Evolutionary conservation across 2,113 vertebrate species (phyloP), one percentile per base, ranked within the genome.

Genomic region (Caranx melampygus): DNA sequence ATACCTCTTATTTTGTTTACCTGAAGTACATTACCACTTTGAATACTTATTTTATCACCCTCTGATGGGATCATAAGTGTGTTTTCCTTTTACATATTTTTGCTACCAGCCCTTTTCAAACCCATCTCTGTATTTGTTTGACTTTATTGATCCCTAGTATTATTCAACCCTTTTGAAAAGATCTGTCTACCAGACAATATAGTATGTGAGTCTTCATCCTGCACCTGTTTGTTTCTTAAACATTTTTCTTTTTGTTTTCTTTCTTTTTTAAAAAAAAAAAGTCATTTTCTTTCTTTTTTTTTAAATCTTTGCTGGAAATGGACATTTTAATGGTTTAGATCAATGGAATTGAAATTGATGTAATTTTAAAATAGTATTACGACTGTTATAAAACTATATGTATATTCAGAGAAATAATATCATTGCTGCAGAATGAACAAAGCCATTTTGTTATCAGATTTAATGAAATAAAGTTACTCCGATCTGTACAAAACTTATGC

Each of bases 331-430:
- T 73, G 57, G 34, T 76, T 85, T 80, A 73, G 57, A 61, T 72
- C 20, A 81, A 72, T 74, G 77, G 35, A 81, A 65, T 20, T 79
- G 33, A 87, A 49, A 66, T 72, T 80, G 63, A 45, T 89, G 75
- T 85, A 63, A 78, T 81, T 88, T 90, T 86, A 49, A 79, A 78
- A 87, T 64, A 70, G 63, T 87, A 86, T 70, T 75, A 85, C 40
- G 87, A 93, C 92, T 94, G 91, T 94, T 93, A 89, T 90, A 72
- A 81, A 83, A 83, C 52, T 87, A 88, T 87, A 87, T 90, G 87
- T 92, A 90, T 92, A 93, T 91, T 84, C 86, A 91, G 82, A 90
- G 79, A 44, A 71, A 83, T 62, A 63, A 72, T 82, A 79, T 78
- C 55, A 73, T 79, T 90, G 88, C 89, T 91, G 87, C 88, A 90